Percentiles rank a stretch among this genome's conserved stretches.
These are phyloP conservation scores for Loripinus fragilis DNA, from an alignment of 2,888 invertebrate genomes.

Conservation along the genomic window DNA sequence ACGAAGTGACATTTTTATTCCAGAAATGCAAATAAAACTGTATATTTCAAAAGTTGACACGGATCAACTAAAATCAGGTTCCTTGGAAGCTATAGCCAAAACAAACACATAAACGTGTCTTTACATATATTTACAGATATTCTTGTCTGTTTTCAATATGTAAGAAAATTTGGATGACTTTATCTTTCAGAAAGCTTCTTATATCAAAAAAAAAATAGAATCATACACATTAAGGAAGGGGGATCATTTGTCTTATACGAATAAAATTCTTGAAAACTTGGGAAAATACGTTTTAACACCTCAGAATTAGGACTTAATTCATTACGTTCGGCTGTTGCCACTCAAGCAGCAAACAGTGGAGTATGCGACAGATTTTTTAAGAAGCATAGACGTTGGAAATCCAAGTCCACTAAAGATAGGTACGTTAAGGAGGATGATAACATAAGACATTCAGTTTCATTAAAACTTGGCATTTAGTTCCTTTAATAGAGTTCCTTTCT, in stretches of 20 bases:
- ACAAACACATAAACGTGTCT: conserved; percentile 18
- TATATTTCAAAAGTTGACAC: too few relatives aligned
- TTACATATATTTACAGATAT: conserved; percentile 10
- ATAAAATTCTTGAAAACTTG: conserved; percentile 25
- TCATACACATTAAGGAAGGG: too few relatives aligned
- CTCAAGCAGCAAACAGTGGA: conserved; percentile 12
- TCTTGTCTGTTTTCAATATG: conserved; percentile 1
- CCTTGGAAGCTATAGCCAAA: conserved; percentile 15
- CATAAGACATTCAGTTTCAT: conserved; percentile 23
- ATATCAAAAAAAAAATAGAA: too few relatives aligned
- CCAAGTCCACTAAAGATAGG: conserved; percentile 21
- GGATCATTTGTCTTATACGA: conserved; percentile 33
- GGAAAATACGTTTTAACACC: conserved; percentile 22
- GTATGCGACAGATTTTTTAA: conserved; percentile 34
- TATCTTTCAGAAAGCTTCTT: too few relatives aligned
- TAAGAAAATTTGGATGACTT: too few relatives aligned
- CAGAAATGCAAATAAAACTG: too few relatives aligned
- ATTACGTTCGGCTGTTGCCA: conserved; percentile 24
- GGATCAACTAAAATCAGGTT: neutral
- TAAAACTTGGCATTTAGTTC: too few relatives aligned
- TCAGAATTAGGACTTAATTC: conserved; percentile 34
- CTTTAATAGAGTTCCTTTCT: neutral
- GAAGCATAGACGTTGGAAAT: conserved; percentile 39
- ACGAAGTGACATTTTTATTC: too few relatives aligned
- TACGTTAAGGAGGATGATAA: conserved; percentile 31